These are phyloP conservation scores for Sparidentex hasta DNA, from an alignment of 2,797 vertebrate genomes.

Conservation along the genomic window DNA sequence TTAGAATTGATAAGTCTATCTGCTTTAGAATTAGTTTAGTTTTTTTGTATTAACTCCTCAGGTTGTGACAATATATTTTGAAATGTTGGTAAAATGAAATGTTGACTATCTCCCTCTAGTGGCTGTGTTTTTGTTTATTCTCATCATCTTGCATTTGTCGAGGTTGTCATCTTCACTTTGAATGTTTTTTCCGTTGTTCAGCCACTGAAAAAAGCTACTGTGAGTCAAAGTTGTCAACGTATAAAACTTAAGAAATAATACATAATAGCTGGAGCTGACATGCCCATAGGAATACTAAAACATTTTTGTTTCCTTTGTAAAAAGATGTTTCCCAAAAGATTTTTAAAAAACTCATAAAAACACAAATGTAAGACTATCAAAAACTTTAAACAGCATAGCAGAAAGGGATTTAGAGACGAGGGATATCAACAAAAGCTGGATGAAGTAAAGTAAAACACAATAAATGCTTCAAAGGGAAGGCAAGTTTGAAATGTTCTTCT, in stretches of 20 bases:
- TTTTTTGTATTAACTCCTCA: not conserved
- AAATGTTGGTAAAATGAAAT: slow-evolving; percentile 2
- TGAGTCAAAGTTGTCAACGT: not conserved
- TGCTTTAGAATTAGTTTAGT: not conserved
- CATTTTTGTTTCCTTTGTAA: too few species aligned
- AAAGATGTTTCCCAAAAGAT: too few species aligned
- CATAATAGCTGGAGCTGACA: too few species aligned
- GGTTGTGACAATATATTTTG: not conserved
- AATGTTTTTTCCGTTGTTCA: not conserved
- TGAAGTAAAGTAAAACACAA: not conserved
- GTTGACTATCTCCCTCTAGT: slow-evolving; percentile 34
- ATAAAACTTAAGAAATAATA: not conserved
- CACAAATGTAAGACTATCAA: not conserved
- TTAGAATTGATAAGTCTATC: not conserved
- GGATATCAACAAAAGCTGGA: not conserved
- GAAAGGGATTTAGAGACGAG: not conserved
- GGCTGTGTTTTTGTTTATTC: slow-evolving; percentile 6
- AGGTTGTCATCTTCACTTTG: not conserved
- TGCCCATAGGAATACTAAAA: too few species aligned
- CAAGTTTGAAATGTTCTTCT: not conserved
- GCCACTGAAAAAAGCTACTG: not conserved
- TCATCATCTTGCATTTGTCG: not conserved
- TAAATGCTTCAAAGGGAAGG: too few species aligned
- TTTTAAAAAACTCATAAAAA: not conserved
- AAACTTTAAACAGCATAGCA: not conserved